Evolutionary conservation across 1,140 invertebrate genomes (phyloP).

Genomic region (Drosophila guanche): DNA sequence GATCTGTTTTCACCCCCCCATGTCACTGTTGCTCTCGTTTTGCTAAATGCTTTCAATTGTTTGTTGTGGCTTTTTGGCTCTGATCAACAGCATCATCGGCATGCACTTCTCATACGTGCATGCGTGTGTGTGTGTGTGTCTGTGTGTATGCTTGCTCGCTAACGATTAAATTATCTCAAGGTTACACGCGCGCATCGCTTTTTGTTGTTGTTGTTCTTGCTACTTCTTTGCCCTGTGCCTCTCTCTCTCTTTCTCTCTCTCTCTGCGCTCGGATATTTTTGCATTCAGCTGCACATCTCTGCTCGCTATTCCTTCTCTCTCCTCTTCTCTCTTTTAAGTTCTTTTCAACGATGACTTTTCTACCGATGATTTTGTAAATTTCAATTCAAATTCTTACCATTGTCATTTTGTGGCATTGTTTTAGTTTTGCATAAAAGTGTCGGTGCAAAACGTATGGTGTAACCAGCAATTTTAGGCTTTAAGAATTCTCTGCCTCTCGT

Average conservation of each 20-base stretch:
- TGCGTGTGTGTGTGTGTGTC: slow-evolving; percentile 8
- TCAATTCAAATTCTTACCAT: too few relatives aligned
- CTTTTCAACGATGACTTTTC: too few relatives aligned
- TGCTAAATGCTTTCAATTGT: slow-evolving; percentile 72
- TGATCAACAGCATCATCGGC: slow-evolving; percentile 42
- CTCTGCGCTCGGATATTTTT: too few relatives aligned
- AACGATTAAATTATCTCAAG: slow-evolving; percentile 80
- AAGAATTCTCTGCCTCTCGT: not conserved
- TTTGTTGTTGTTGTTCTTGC: slow-evolving; percentile 29
- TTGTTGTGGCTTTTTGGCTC: slow-evolving; percentile 59
- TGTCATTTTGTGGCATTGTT: too few relatives aligned
- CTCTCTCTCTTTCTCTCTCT: too few relatives aligned
- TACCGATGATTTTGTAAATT: too few relatives aligned
- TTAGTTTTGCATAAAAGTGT: too few relatives aligned
- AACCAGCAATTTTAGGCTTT: too few relatives aligned
- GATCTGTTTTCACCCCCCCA: not conserved
- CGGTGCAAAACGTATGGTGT: too few relatives aligned
- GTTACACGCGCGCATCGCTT: slow-evolving; percentile 67
- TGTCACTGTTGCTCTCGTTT: slow-evolving; percentile 12
- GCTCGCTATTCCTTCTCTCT: too few relatives aligned
- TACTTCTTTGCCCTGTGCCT: slow-evolving; percentile 14
- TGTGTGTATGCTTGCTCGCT: slow-evolving; percentile 57
- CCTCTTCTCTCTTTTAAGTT: too few relatives aligned
- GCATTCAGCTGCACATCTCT: too few relatives aligned
- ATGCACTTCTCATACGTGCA: slow-evolving; percentile 18